Percentiles rank a stretch among this genome's conserved stretches.
These are phyloP conservation scores for Cyprinodon variegatus DNA, from an alignment of 2,113 vertebrate species.

Conservation along the genomic window DNA sequence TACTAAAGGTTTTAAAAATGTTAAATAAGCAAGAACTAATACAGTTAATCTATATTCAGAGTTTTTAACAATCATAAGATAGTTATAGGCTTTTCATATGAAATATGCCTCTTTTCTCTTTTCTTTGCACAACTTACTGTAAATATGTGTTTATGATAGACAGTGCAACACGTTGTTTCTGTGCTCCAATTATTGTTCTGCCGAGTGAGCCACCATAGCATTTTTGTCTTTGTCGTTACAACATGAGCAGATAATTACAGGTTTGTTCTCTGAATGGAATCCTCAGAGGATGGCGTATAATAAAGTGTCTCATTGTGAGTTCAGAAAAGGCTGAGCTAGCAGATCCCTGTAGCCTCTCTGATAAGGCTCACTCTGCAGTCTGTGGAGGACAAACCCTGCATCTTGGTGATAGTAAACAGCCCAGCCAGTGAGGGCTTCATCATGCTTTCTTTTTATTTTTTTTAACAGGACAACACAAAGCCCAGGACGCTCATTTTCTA, in stretches of 20 bases:
- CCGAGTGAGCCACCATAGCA: constrained; percentile 23
- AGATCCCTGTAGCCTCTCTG: constrained; percentile 42
- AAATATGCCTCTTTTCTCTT: background rate
- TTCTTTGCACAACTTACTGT: background rate
- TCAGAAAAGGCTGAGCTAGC: constrained; percentile 51
- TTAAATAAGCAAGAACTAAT: background rate
- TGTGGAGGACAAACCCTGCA: constrained; percentile 39
- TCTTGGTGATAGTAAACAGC: constrained; percentile 34
- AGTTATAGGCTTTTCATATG: background rate
- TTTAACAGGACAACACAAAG: constrained; percentile 3
- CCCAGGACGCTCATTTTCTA: constrained; percentile 9
- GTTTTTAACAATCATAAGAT: background rate
- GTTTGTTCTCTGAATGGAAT: constrained; percentile 54
- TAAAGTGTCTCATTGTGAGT: constrained; percentile 9
- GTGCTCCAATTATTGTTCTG: constrained; percentile 33
- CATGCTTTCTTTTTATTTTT: background rate
- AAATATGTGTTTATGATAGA: constrained; percentile 24
- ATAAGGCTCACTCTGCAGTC: constrained; percentile 45
- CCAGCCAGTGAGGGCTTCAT: background rate
- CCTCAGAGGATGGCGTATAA: constrained; percentile 7
- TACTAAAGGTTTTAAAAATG: too few species aligned
- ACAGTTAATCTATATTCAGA: constrained; percentile 1
- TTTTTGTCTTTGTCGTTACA: constrained; percentile 19
- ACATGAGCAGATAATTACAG: constrained; percentile 50
- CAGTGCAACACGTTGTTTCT: background rate